Base-by-base conservation (phyloP, 2,797 vertebrate genomes). In the Sebastiscus tertius region DNA sequence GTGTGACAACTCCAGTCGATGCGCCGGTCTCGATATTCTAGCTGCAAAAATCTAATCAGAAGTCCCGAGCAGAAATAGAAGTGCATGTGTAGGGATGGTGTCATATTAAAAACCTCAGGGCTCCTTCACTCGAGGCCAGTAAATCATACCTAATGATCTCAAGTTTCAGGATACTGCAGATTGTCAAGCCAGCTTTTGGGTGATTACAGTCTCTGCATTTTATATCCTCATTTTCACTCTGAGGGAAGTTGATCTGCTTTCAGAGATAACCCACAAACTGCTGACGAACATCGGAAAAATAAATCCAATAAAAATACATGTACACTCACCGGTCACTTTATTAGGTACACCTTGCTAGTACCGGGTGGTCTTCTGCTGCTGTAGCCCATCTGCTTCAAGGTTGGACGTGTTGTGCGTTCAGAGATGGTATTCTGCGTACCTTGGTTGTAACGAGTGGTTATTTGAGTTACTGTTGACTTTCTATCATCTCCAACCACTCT, bases 81-180 rank as follows among this genome's bases (percentile, higher is more conserved):
- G 62, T 49, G 52, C 36, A 31, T 29, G 31, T 65, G 8, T 8
- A 26, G 27, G 33, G 29, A 39, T 13, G 49, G 27, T 79, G 27
- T 70, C 59, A 22, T 54, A 68, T 67, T 72, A 22, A 46, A 66
- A 73, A 77, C 62, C 6, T 64, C 49, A 68, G 27, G 29, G 26
- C 16, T 63, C 20, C 24, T 64, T 54, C 26, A 24, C 54, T 74
- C 8, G 1, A 29, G 18, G 60, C 27, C 34, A 31, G 31, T 68
- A 46, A 72, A 60, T 60, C 29, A 52, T 46, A 58, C 20, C 27
- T 54, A 20, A 56, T 29, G n/a, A 10, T 62, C 33, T 75, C 27
- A 20, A 42, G 34, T 69, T 79, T 62, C 73, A 73, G 59, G 33
- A 63, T 39, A 58, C 27, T 52, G 63, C 3, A 2, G 11, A 20